Evolutionary conservation across 2,113 vertebrate species (phyloP), one percentile per base, ranked within the genome.

Genomic region (Stigmatopora nigra): DNA sequence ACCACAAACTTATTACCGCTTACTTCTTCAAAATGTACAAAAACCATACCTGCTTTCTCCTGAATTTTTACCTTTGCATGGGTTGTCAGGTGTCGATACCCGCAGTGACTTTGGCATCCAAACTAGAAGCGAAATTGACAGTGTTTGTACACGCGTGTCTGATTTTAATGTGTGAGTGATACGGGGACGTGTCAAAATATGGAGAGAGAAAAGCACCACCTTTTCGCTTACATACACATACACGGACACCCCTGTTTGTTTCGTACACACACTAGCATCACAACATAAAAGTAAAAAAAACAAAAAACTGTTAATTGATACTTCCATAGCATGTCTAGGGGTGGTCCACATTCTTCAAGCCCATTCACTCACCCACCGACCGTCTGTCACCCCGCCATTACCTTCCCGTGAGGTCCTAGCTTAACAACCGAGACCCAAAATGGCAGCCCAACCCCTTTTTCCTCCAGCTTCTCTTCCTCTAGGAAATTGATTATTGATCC

Each of bases 401-500:
- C 69, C 61, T 47, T 72, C 64, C 75, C 75, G 78, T 67, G 65
- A 69, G 78, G 70, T 77, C 76, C 80, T 71, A 78, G 76, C 75
- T 78, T 65, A 62, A 52, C 41, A 66, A 65, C 69, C 52, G 15
- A 68, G 63, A 71, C 56, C 71, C 69, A 75, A 80, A 82, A 78
- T 52, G 63, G 65, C 56, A 59, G 53, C 53, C 11, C 46, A 2
- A n/a, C n/a, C 13, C 45, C 51, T 10, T 19, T 9, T 19, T 2
- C 41, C 12, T 48, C 20, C 9, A 63, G 25, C 71, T 66, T 81
- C 78, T 81, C 82, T 78, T 78, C 77, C 70, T 73, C 62, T 76
- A 68, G 70, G 79, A 84, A 83, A 86, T 84, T 83, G 82, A 84
- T 86, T 86, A 87, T 84, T 86, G 81, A 89, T 82, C 78, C 73